Base-by-base conservation (phyloP, 37 sponge, comb jelly and placozoan genomes). In the Cladorhizidae sp. region DNA sequence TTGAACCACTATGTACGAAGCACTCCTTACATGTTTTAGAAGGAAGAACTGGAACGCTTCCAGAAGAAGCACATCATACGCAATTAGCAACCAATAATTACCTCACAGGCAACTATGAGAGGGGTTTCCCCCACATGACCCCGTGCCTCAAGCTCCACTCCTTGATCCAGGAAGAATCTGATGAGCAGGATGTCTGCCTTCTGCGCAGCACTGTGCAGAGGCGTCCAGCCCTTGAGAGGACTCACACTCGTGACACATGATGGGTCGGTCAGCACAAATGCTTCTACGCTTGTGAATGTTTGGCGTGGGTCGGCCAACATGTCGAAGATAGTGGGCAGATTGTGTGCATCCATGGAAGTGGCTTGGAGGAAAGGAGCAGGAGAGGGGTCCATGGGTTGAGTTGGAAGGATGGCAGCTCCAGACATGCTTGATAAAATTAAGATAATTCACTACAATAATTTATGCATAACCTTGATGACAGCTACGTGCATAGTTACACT, bases 91-190 rank as follows among this genome's bases (percentile, higher is more conserved):
- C 38, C 35, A 29, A 32, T 14, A 35, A 25, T 67, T 41, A 87
- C 88, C 82, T 81, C 76, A 40, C 88, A 87, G 2, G 88, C 88
- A 23, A 87, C 22, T 2, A 81, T 64, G 1, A 87, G 39, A 12
- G 82, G 77, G 39, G 82, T 87, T 57, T 87, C 75, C 35, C 82
- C 82, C 38, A 69, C 65, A 6, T 67, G n/a, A 32, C n/a, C 63
- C 29, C 33, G 21, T 15, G 64, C 82, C 40, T 75, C 77, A 28
- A 87, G 62, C 42, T 80, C 40, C n/a, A 77, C 76, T 56, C 88
- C 82, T 32, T 57, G 43, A 26, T 37, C 62, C 29, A 80, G 37
- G 37, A 87, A 65, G 39, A 80, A 26, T 29, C 57, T 45, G 23
- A 86, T 80, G 23, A 86, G 45, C 28, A 45, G 36, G 20, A 36